phyloP scores from a whole-genome alignment of 2,113 vertebrate species.

The Aptenodytes forsteri region DNA sequence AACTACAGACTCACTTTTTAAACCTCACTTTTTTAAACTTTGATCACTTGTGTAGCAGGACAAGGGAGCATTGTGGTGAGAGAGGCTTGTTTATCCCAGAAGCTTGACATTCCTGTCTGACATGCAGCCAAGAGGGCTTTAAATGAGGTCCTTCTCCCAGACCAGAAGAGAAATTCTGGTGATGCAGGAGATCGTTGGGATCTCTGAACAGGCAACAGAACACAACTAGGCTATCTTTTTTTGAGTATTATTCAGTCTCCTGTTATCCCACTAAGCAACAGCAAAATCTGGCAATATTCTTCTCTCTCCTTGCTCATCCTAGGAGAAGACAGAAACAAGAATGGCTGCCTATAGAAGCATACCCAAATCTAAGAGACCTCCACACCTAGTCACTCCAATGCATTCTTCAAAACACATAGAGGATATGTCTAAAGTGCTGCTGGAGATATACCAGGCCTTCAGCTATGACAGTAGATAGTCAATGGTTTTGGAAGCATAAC shows the following conservation, averaged over 20 bases:
- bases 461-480: neutral
- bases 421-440: neutral
- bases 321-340: neutral
- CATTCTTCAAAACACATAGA: neutral
- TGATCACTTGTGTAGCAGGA: neutral
- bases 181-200: neutral
- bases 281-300: neutral
- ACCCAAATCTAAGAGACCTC: neutral
- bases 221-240: neutral
- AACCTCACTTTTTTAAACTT: neutral
- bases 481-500: neutral
- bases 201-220: neutral
- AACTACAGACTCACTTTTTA: neutral
- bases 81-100: neutral
- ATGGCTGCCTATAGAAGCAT: neutral
- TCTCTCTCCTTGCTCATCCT: neutral
- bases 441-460: neutral
- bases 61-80: neutral
- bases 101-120: neutral
- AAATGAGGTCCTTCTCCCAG: neutral
- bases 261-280: neutral
- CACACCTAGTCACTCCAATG: rapidly evolving
- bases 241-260: neutral
- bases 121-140: neutral
- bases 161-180: neutral